A percentile compares a stretch with the other conserved stretches of the same genome.
phyloP scores from a whole-genome alignment of 2,113 vertebrate species.

The Struthio camelus region DNA sequence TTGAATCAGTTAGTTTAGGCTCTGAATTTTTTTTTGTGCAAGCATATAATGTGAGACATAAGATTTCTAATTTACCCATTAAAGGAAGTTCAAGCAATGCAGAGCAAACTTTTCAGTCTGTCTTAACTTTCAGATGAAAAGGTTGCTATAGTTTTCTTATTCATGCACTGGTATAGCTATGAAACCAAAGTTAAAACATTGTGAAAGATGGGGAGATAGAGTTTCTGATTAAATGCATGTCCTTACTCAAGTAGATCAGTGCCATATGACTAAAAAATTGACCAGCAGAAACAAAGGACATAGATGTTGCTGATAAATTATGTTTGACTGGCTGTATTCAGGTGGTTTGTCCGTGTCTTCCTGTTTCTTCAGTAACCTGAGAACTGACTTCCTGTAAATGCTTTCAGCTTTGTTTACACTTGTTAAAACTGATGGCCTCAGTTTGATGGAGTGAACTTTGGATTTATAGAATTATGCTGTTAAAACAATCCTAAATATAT shows the following conservation, averaged over 20 bases:
- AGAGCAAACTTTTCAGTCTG: constrained; percentile 57
- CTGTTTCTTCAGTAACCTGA: constrained; percentile 78
- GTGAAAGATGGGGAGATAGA: constrained; percentile 44
- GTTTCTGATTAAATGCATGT: constrained; percentile 56
- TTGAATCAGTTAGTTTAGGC: constrained; percentile 13
- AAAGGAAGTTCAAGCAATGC: constrained; percentile 37
- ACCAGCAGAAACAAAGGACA: constrained; percentile 31
- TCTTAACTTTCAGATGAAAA: constrained; percentile 62
- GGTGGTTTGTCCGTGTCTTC: constrained; percentile 74
- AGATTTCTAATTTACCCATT: constrained; percentile 58
- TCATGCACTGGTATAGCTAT: neutral
- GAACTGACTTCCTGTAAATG: constrained; percentile 77
- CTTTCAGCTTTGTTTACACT: constrained; percentile 73
- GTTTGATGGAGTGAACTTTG: constrained; percentile 39
- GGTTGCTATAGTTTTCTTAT: constrained; percentile 64
- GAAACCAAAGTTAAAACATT: constrained; percentile 47
- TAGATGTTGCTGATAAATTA: constrained; percentile 69
- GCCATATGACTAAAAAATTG: constrained; percentile 48
- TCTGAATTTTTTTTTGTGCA: constrained; percentile 49
- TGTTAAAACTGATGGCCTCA: constrained; percentile 46
- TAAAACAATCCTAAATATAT: neutral
- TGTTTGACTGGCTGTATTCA: constrained; percentile 41
- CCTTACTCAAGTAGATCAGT: constrained; percentile 47
- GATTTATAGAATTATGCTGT: constrained; percentile 32
- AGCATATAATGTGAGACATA: neutral